Percentiles rank a stretch among this genome's conserved stretches.
phyloP scores from a whole-genome alignment of 2,888 invertebrate species.

The Tineola bisselliella region DNA sequence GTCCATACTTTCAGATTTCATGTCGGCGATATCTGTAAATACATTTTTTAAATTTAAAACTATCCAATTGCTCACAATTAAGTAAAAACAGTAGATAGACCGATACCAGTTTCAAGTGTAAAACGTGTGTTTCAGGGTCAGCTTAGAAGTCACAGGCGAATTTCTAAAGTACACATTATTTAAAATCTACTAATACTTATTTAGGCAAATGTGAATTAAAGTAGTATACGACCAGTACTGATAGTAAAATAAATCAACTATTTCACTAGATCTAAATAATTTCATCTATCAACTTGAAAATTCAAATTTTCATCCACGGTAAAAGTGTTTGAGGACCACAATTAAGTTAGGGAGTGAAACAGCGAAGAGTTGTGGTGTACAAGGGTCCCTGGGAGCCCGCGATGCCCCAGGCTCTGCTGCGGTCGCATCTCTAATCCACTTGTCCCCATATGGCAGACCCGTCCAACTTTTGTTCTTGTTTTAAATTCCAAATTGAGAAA shows the following conservation, averaged over 20 bases:
- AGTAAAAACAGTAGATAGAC: no score
- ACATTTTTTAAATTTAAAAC: constrained; percentile 18
- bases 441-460: constrained; percentile 27
- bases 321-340: constrained; percentile 10
- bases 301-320: not conserved
- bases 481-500: constrained; percentile 48
- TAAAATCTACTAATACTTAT: no score
- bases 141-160: no score
- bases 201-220: no score
- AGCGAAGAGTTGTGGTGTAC: not conserved
- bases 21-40: constrained; percentile 52
- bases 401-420: constrained; percentile 40
- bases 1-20: constrained; percentile 61
- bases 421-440: constrained; percentile 55
- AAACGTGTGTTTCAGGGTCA: no score
- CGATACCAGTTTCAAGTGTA: no score
- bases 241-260: not conserved
- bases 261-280: not conserved
- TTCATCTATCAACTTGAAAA: not conserved
- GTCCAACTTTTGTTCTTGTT: constrained; percentile 49
- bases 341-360: not conserved
- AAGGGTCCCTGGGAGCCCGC: constrained; percentile 4
- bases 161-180: no score
- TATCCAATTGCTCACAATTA: no score
- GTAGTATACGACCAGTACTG: no score